A percentile compares a stretch with the other conserved stretches of the same genome.
Evolutionary conservation across 2,797 vertebrate genomes (phyloP).

Genomic region (Varecia variegata): DNA sequence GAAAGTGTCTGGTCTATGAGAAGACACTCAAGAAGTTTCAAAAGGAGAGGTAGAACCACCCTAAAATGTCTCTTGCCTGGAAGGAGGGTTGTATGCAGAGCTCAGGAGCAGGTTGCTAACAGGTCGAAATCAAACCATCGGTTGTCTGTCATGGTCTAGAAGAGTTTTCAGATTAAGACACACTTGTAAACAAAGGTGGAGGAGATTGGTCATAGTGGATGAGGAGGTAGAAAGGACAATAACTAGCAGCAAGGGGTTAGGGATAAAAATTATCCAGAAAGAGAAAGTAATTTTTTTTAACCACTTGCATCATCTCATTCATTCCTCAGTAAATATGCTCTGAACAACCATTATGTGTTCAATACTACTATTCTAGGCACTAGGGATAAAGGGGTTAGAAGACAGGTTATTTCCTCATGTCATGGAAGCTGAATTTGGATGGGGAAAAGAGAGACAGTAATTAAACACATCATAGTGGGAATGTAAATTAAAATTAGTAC

Average conservation of each 20-base stretch:
- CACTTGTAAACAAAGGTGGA: neutral
- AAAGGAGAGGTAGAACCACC: conserved; percentile 92
- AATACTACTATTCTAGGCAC: neutral
- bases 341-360: neutral
- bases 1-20: conserved; percentile 90
- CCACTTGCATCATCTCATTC: neutral
- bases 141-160: conserved; percentile 40
- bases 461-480: neutral
- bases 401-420: neutral
- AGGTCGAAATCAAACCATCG: conserved; percentile 78
- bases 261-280: neutral
- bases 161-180: conserved; percentile 70
- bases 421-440: neutral
- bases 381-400: neutral
- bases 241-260: neutral
- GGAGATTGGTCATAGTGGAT: neutral
- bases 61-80: conserved; percentile 90
- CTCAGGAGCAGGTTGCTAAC: conserved; percentile 87
- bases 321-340: neutral
- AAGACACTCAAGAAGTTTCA: conserved; percentile 92
- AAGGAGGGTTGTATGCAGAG: conserved; percentile 91
- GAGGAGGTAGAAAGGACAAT: neutral
- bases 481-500: neutral
- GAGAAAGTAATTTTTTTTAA: neutral
- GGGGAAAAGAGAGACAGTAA: neutral